phyloP scores from a whole-genome alignment of 2,797 vertebrate genomes.

The Brachyrhaphis roseni region DNA sequence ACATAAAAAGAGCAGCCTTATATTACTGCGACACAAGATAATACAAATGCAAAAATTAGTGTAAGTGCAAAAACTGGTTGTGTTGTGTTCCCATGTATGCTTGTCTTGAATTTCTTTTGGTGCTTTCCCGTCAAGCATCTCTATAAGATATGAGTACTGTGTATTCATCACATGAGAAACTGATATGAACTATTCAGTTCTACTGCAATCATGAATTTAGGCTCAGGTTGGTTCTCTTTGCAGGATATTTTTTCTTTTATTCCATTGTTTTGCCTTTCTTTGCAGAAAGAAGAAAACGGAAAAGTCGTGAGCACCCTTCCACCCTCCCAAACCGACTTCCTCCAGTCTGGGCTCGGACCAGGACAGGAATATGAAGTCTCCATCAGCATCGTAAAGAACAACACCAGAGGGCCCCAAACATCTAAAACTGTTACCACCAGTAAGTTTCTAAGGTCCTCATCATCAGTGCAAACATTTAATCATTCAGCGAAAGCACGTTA shows the following conservation, averaged over 20 bases:
- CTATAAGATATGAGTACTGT: not conserved
- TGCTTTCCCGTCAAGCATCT: not conserved
- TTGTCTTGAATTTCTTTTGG: not conserved
- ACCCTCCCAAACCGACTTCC: conserved; percentile 83
- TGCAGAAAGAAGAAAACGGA: conserved; percentile 93
- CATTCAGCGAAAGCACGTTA: not conserved
- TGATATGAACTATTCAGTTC: not conserved
- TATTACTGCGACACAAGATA: not conserved
- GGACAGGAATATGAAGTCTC: conserved; percentile 95
- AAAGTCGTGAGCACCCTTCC: conserved; percentile 86
- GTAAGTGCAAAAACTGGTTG: not conserved
- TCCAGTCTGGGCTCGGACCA: conserved; percentile 89
- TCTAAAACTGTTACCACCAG: conserved; percentile 87
- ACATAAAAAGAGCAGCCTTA: not conserved
- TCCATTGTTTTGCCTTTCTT: not conserved
- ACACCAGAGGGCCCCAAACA: conserved; percentile 86
- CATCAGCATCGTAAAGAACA: conserved; percentile 89
- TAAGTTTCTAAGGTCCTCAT: conserved; percentile 72
- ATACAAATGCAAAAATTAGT: not conserved
- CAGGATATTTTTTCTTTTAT: not conserved
- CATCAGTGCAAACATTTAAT: not conserved
- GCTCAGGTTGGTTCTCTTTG: not conserved
- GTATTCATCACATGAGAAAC: not conserved
- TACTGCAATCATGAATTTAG: not conserved
- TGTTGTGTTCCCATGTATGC: not conserved